Conservation (phyloP, 2,113 vertebrate species). For the Uria lomvia region DNA sequence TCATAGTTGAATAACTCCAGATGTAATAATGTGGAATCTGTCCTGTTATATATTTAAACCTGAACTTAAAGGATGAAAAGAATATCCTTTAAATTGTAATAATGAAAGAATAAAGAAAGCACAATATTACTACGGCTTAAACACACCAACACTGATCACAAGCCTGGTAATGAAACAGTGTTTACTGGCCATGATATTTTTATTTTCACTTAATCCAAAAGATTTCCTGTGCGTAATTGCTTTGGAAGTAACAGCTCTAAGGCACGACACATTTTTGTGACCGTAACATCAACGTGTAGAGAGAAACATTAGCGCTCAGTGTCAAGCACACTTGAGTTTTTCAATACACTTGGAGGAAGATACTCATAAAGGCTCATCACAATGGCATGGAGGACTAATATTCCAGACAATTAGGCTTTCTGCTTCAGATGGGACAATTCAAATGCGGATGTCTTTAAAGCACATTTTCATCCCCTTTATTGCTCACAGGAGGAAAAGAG, state of each 20-base stretch:
- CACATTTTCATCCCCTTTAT: slow-evolving; percentile 59
- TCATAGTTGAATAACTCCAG: background rate
- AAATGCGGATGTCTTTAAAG: slow-evolving; percentile 66
- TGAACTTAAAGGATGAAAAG: background rate
- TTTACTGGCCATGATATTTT: slow-evolving; percentile 67
- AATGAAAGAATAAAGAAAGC: background rate
- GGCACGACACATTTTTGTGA: slow-evolving; percentile 68
- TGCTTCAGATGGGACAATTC: slow-evolving; percentile 73
- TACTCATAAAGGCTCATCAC: slow-evolving; percentile 46
- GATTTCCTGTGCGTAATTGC: slow-evolving; percentile 70
- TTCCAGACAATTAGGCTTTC: slow-evolving; percentile 70
- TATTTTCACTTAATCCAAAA: slow-evolving; percentile 49
- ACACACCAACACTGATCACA: background rate
- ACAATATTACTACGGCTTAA: background rate
- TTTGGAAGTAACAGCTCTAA: slow-evolving; percentile 69
- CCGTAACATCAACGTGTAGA: slow-evolving; percentile 41
- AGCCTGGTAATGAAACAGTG: slow-evolving; percentile 22
- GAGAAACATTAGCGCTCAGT: slow-evolving; percentile 61
- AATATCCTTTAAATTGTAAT: background rate
- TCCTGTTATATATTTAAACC: background rate
- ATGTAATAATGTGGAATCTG: background rate
- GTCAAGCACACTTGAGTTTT: slow-evolving; percentile 75
- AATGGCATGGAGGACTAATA: slow-evolving; percentile 60
- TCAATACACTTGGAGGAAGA: slow-evolving; percentile 56
- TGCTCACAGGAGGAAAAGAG: slow-evolving; percentile 62